Evolutionary conservation across 1,140 invertebrate genomes (phyloP).

Genomic region (Brachystomella parvula): DNA sequence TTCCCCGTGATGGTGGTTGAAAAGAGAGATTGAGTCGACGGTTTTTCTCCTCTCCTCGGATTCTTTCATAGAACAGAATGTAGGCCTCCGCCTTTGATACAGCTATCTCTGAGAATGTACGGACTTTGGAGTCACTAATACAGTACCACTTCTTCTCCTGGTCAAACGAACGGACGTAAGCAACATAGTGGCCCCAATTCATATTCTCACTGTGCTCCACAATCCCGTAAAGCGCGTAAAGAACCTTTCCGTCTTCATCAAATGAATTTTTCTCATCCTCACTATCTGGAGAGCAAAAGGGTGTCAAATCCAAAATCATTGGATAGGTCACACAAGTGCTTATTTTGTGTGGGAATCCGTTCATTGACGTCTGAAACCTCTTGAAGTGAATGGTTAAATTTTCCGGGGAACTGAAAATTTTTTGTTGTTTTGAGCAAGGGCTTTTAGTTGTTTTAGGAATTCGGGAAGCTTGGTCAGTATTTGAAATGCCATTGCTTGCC

Average conservation of each 20-base stretch:
- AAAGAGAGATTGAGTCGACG: too few relatives aligned
- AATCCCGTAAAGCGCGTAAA: slow-evolving; percentile 83
- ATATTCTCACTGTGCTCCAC: slow-evolving; percentile 88
- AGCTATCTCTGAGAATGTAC: slow-evolving; percentile 64
- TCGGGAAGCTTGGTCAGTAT: too few relatives aligned
- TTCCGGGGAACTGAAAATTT: slow-evolving; percentile 81
- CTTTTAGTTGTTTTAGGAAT: slow-evolving; percentile 81
- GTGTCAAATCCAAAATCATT: slow-evolving; percentile 73
- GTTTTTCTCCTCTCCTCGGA: slow-evolving; percentile 41
- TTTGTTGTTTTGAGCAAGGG: slow-evolving; percentile 37
- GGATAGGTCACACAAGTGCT: slow-evolving; percentile 81
- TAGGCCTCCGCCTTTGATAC: slow-evolving; percentile 90
- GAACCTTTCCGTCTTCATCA: slow-evolving; percentile 53
- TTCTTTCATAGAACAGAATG: slow-evolving; percentile 90
- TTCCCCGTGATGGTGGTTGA: too few relatives aligned
- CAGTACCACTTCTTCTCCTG: slow-evolving; percentile 69
- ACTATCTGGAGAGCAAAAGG: slow-evolving; percentile 74
- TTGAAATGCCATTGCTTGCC: too few relatives aligned
- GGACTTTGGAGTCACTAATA: slow-evolving; percentile 79
- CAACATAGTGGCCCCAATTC: slow-evolving; percentile 90
- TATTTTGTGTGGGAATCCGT: slow-evolving; percentile 61
- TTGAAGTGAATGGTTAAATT: slow-evolving; percentile 92
- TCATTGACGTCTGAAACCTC: slow-evolving; percentile 64
- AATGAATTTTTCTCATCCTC: slow-evolving; percentile 46
- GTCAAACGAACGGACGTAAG: slow-evolving; percentile 59